Conservation (phyloP, 2,113 vertebrate species). For the Acrocephalus kingi region DNA sequence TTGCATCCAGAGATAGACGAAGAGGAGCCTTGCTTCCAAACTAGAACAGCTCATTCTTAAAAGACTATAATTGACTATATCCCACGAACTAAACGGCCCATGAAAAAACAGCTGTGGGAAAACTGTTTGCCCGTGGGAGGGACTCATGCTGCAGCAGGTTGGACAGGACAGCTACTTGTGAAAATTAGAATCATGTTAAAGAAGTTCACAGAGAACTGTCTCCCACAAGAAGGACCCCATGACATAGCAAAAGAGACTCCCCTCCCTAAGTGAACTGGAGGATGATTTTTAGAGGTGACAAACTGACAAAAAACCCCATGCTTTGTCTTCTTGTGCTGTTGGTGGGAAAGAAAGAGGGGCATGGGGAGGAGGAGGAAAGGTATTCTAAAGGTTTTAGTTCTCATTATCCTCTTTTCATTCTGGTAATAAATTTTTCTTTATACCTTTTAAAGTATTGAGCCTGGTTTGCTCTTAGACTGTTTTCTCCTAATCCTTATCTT, state of each 20-base stretch:
- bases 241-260: not conserved
- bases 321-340: not conserved
- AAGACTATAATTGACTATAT: too few species aligned
- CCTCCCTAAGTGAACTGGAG: not conserved
- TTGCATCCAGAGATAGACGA: not conserved
- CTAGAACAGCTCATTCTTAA: not conserved
- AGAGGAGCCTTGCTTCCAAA: too few species aligned
- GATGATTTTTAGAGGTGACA: not conserved
- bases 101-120: too few species aligned
- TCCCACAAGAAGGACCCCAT: not conserved
- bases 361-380: not conserved
- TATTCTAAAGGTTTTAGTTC: not conserved
- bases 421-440: not conserved
- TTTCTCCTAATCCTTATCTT: not conserved
- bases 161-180: too few species aligned
- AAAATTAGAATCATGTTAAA: not conserved
- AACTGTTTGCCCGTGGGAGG: not conserved
- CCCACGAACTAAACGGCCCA: not conserved
- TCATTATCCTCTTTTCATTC: not conserved
- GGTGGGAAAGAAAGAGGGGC: not conserved
- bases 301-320: not conserved
- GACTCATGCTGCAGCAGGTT: not conserved
- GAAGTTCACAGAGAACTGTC: not conserved
- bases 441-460: not conserved
- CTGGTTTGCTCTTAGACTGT: not conserved